These are phyloP conservation scores for Thamnophis sirtalis DNA, from an alignment of 2,113 vertebrate genomes.

Conservation along the genomic window DNA sequence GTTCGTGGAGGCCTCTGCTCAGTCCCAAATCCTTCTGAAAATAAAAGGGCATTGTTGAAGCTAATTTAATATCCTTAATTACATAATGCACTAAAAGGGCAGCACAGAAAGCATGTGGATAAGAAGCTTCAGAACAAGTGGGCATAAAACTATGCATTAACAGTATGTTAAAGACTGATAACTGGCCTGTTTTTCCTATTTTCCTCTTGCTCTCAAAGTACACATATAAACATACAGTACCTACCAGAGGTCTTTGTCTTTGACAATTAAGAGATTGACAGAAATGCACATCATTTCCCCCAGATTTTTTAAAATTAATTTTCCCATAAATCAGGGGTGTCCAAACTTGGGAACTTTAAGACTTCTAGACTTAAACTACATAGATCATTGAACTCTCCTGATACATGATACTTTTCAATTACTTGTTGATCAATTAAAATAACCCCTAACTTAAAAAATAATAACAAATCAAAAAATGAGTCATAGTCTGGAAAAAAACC, in stretches of 20 bases:
- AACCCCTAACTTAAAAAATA: background rate
- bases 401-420: background rate
- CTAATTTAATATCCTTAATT: background rate
- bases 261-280: background rate
- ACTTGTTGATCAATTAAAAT: background rate
- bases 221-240: background rate
- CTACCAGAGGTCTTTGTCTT: background rate
- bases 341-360: too few relatives aligned
- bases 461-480: background rate
- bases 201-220: background rate
- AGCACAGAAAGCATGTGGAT: background rate
- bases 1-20: background rate
- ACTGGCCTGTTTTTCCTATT: background rate
- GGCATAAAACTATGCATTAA: background rate
- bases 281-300: background rate
- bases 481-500: background rate
- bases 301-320: background rate
- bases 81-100: background rate
- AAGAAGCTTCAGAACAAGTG: background rate
- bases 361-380: background rate
- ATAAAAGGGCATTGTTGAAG: background rate
- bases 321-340: background rate
- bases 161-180: background rate
- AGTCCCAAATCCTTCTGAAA: background rate
- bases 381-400: background rate